Conservation (phyloP, 2,113 vertebrate species). For the Phrynosoma platyrhinos region DNA sequence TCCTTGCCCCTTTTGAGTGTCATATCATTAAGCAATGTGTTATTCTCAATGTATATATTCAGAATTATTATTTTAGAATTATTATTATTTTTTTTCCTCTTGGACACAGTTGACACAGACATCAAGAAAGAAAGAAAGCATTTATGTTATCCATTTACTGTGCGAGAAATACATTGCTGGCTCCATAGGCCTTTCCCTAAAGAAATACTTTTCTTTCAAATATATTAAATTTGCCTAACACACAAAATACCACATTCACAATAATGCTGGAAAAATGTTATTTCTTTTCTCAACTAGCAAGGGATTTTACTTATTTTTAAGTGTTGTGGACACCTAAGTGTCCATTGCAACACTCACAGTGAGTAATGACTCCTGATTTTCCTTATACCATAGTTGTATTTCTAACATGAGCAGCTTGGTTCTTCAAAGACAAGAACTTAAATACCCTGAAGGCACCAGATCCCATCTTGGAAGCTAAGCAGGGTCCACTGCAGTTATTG, state of each 20-base stretch:
- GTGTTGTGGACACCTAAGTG: not conserved
- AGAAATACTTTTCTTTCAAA: not conserved
- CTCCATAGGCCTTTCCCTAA: not conserved
- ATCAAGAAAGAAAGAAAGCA: not conserved
- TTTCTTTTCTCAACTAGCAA: not conserved
- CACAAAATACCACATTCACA: not conserved
- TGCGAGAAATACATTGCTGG: not conserved
- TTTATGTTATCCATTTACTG: not conserved
- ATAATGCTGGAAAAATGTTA: not conserved
- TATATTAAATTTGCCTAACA: not conserved
- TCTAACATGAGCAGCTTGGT: not conserved
- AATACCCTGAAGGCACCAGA: too few species aligned
- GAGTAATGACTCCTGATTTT: not conserved
- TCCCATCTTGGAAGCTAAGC: too few species aligned
- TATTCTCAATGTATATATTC: conserved; percentile 63
- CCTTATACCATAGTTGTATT: not conserved
- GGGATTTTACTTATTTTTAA: not conserved
- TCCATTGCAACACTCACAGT: not conserved
- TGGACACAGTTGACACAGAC: too few species aligned
- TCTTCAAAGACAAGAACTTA: not conserved
- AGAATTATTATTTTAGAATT: conserved; percentile 56
- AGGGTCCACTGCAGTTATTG: too few species aligned
- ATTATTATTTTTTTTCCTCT: not conserved
- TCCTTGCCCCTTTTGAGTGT: not conserved
- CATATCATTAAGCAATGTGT: not conserved